Base-by-base conservation (phyloP, 2,888 invertebrate genomes). In the Nipponacmea schrenckii region DNA sequence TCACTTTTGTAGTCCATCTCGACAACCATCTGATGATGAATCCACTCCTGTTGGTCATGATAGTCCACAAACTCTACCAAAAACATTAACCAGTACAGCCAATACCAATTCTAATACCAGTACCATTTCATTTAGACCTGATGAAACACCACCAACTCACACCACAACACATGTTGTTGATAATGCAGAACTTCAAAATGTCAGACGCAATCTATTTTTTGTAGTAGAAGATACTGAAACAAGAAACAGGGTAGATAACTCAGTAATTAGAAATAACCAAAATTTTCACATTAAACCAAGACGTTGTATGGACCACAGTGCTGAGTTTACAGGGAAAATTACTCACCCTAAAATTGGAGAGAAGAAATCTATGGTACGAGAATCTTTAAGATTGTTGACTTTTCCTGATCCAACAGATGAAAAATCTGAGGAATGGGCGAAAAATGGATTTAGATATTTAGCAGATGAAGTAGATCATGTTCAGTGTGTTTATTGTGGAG, bases 401-500 rank as follows among this genome's bases (percentile, higher is more conserved):
- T 56, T 56, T 56, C 56, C 56, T 56, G 24, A 56, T 56, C 56
- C 56, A 10, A 10, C 20, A 2, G 24, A 56, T 24, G 56, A 20
- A 24, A 24, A 10, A 12, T 10, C 56, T 2, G 56, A 24, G 14
- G 56, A 56, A 56, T 56, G 56, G 56, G 56, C 56, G 20, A 24
- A 20, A 56, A 14, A 24, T 1, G 56, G 56, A 56, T 56, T 56
- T 56, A 24, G 8, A 24, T 56, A 56, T 14, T 2, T 56, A 24
- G 39, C 39, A 39, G 39, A 39, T 1, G 17, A 20, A 1, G 12
- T 17, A 20, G 12, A 56, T 0, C 20, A 24, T 24, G 56, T 56
- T 56, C 56, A 56, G 24, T 56, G 56, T 20, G 56, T 56, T 20
- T 56, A 56, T 56, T 56, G 56, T 56, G 56, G 20, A 24, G 56